These are phyloP conservation scores for Drosophila varians DNA, from an alignment of 1,140 invertebrate species.

Conservation along the genomic window DNA sequence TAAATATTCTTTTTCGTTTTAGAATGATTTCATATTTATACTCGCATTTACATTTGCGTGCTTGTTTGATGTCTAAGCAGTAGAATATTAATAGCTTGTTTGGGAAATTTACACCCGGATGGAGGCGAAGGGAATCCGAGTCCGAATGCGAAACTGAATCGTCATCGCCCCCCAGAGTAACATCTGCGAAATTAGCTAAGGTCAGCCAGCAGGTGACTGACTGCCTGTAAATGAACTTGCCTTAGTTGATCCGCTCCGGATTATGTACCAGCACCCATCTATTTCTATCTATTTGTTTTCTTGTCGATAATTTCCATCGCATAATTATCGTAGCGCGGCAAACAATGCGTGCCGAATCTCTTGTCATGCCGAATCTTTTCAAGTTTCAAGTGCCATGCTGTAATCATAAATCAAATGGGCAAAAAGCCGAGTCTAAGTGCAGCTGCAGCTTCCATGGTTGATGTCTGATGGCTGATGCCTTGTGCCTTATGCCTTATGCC, in stretches of 20 bases:
- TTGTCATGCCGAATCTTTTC: slow-evolving; percentile 68
- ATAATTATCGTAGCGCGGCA: slow-evolving; percentile 48
- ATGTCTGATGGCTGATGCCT: slow-evolving; percentile 5
- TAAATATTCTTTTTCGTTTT: slow-evolving; percentile 18
- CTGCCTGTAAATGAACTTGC: slow-evolving; percentile 50
- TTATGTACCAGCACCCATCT: neutral
- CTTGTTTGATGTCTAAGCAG: slow-evolving; percentile 13
- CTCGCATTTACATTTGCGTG: slow-evolving; percentile 78
- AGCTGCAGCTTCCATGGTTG: slow-evolving; percentile 50
- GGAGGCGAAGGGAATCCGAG: slow-evolving; percentile 17
- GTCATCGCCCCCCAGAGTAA: neutral
- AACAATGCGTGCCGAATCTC: slow-evolving; percentile 73
- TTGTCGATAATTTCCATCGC: slow-evolving; percentile 22
- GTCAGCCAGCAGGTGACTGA: slow-evolving; percentile 39
- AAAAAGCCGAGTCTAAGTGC: slow-evolving; percentile 46
- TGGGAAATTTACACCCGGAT: slow-evolving; percentile 79
- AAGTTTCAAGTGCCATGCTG: slow-evolving; percentile 52
- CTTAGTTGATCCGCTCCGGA: slow-evolving; percentile 23
- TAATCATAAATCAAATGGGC: slow-evolving; percentile 71
- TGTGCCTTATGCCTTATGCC: slow-evolving; percentile 16
- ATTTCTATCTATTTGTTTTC: slow-evolving; percentile 8
- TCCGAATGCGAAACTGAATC: slow-evolving; percentile 2
- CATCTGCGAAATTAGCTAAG: slow-evolving; percentile 44
- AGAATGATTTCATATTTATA: slow-evolving; percentile 69
- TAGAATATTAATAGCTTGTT: slow-evolving; percentile 65